phyloP scores from a whole-genome alignment of 2,888 invertebrate genomes.

The Hydrotaea cyrtoneurina region DNA sequence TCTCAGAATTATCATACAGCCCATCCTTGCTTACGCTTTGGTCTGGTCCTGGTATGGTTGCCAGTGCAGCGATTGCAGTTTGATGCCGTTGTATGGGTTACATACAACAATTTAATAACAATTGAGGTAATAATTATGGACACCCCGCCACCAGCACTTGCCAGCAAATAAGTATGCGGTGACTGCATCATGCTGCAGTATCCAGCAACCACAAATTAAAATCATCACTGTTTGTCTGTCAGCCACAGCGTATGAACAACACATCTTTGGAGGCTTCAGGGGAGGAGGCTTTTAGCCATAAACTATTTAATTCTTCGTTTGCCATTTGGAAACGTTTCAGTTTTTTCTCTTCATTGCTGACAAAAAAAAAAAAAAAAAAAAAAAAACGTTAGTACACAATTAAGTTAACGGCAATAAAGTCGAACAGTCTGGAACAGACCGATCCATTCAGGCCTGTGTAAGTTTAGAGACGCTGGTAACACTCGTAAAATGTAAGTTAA shows the following conservation, averaged over 20 bases:
- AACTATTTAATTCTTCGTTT: slow-evolving; percentile 20
- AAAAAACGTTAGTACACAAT: slow-evolving; percentile 22
- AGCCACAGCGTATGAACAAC: not conserved
- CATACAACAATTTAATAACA: slow-evolving; percentile 32
- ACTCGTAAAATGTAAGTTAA: not conserved
- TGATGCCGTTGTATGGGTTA: not conserved
- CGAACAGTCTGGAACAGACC: not conserved
- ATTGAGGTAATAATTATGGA: slow-evolving; percentile 36
- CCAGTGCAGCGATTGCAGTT: not conserved
- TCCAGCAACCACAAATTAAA: not conserved
- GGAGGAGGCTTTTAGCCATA: slow-evolving; percentile 21
- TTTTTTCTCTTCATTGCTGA: too few relatives aligned
- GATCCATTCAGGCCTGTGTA: not conserved
- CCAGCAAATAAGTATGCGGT: not conserved
- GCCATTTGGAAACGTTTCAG: not conserved
- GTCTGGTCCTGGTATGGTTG: too few relatives aligned
- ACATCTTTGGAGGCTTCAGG: slow-evolving; percentile 12
- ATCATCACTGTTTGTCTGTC: not conserved
- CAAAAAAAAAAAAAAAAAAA: not conserved
- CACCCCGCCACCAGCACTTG: slow-evolving; percentile 9
- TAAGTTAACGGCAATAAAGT: slow-evolving; percentile 39
- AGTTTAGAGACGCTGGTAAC: not conserved
- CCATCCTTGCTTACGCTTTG: too few relatives aligned
- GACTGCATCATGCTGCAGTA: slow-evolving; percentile 5
- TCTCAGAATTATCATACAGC: not conserved